Base-by-base conservation (phyloP, 1,140 invertebrate genomes). In the Drosophila chauvacae region DNA sequence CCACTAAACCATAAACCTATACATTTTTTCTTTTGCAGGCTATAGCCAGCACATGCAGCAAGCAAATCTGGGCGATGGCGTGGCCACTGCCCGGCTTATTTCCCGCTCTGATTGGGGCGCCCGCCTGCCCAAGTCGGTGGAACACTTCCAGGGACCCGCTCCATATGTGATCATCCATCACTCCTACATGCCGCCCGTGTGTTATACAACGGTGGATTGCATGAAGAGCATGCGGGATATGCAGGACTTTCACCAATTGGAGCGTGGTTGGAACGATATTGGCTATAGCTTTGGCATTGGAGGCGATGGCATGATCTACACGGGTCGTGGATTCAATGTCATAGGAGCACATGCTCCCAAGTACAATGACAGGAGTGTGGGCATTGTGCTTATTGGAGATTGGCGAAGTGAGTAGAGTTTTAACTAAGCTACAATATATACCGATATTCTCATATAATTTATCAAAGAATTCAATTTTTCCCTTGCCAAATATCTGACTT, bases 261-360 rank as follows among this genome's bases (percentile, higher is more conserved):
- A 88, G 23, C 93, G 93, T 2, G 93, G 93, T 0, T 97, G 96
- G 96, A 94, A 93, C 81, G 96, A 97, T 81, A 96, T 95, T 80
- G 93, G 96, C 93, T 94, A 97, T 94, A 97, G 95, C 91, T 98
- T 97, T 91, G 94, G 95, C 16, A 94, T 97, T 9, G 97, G 97
- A 3, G 96, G 96, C 16, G 96, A 97, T 63, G 96, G 96, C 3
- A 93, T 94, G 13, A 95, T 95, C 9, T 97, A 97, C 80, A 94
- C 95, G 71, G 97, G 96, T 2, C 93, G 96, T 33, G 96, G 96
- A 1, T 98, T 96, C 95, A 94, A 95, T 26, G 92, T 86, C 4
- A 91, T 95, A 1, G 96, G 96, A 5, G 96, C 96, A 0, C 96
- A 97, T 80, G 94, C 96, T 0, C 94, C 94, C 3, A 92, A 91